Conservation (phyloP, 2,113 vertebrate species). For the Bucco capensis region DNA sequence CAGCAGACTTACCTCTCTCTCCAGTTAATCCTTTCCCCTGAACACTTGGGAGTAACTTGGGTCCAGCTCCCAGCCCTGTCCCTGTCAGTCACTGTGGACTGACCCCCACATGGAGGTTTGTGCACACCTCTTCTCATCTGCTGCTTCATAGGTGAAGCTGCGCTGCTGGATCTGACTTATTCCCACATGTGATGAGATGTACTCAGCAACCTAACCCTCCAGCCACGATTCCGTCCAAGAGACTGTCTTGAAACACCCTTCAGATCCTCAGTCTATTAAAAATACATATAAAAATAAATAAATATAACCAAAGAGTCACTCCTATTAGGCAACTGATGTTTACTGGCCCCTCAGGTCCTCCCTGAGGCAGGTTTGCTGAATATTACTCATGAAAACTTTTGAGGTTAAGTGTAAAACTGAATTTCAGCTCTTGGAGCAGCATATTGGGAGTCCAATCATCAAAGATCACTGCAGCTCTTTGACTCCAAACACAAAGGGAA, state of each 20-base stretch:
- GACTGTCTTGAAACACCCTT: neutral
- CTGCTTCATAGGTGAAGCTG: neutral
- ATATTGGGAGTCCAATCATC: neutral
- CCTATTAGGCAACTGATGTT: neutral
- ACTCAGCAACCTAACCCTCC: neutral
- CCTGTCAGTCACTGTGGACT: rapidly evolving
- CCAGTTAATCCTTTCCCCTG: neutral
- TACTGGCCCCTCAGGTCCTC: neutral
- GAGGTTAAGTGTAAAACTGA: neutral
- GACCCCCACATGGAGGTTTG: neutral
- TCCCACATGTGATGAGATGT: rapidly evolving
- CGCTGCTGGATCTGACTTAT: neutral
- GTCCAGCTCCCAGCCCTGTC: neutral
- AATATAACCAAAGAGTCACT: neutral
- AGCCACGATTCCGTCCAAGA: neutral
- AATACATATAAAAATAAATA: neutral
- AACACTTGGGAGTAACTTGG: neutral
- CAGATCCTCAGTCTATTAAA: neutral
- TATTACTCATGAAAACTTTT: neutral
- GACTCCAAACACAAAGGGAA: neutral
- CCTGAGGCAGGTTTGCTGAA: neutral
- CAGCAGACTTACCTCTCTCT: neutral
- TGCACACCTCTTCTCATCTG: neutral
- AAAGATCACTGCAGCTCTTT: neutral
- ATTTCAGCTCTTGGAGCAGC: neutral